Conservation (phyloP, 2,888 invertebrate genomes). For the Tenthredo scrophulariae region DNA sequence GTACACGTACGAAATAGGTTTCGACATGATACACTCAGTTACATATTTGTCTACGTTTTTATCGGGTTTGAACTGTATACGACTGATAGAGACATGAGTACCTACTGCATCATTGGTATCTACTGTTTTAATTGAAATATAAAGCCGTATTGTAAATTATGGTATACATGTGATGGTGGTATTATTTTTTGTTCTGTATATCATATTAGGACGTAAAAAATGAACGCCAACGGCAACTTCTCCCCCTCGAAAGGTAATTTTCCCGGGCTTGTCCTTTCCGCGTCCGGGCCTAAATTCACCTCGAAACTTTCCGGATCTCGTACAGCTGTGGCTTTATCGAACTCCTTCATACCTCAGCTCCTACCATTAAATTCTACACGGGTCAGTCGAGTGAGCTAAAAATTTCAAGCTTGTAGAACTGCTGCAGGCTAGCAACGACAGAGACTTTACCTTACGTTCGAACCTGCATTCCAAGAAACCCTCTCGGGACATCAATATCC, state of each 20-base stretch:
- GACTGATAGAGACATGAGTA: background rate
- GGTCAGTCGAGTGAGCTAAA: slow-evolving; percentile 8
- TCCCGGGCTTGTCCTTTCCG: background rate
- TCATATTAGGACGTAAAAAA: background rate
- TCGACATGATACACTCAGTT: too few species aligned
- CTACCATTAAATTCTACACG: background rate
- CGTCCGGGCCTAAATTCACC: background rate
- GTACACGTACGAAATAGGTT: background rate
- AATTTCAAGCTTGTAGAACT: slow-evolving; percentile 1
- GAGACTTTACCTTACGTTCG: background rate
- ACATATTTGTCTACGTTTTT: too few species aligned
- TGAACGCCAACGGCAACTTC: background rate
- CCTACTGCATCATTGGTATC: background rate
- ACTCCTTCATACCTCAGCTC: slow-evolving; percentile 13
- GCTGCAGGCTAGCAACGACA: background rate
- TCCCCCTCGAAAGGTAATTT: background rate
- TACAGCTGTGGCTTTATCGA: slow-evolving; percentile 22
- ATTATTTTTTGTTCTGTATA: background rate
- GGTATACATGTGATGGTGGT: background rate
- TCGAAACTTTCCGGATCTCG: slow-evolving; percentile 5
- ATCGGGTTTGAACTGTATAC: background rate
- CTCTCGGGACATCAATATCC: background rate
- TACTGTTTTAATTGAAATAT: background rate
- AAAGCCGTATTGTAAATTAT: background rate
- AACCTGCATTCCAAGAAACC: background rate